Percentiles rank a stretch among this genome's conserved stretches.
Conservation (phyloP, 2,797 vertebrate species). For the Semaprochilodus insignis region DNA sequence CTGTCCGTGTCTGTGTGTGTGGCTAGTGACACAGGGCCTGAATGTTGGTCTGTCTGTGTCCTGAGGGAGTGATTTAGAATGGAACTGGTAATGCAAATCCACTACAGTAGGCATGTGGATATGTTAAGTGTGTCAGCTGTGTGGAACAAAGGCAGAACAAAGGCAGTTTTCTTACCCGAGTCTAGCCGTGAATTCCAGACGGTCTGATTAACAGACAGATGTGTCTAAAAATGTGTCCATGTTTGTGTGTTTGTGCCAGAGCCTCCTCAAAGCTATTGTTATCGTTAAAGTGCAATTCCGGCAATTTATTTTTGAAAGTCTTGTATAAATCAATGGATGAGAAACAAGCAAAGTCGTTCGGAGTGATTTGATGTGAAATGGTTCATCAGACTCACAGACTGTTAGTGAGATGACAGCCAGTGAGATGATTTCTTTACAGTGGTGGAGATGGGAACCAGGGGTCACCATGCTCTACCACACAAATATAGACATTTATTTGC, state of each 20-base stretch:
- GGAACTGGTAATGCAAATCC: background rate
- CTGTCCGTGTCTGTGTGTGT: conserved; percentile 33
- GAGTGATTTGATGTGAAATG: too few relatives aligned
- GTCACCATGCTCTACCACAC: too few relatives aligned
- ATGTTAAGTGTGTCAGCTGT: conserved; percentile 11
- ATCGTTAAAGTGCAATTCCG: background rate
- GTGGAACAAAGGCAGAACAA: background rate
- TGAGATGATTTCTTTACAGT: too few relatives aligned
- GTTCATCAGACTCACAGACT: too few relatives aligned
- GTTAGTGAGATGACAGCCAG: too few relatives aligned
- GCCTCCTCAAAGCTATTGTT: too few relatives aligned
- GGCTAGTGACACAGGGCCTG: background rate
- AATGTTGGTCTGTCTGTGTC: conserved; percentile 13
- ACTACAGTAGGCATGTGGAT: background rate
- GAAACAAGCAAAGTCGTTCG: too few relatives aligned
- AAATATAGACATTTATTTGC: too few relatives aligned
- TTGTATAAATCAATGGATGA: too few relatives aligned
- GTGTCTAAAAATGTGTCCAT: background rate
- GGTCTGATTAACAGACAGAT: background rate
- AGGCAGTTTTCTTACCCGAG: background rate
- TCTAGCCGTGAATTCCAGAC: conserved; percentile 3
- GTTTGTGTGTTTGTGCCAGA: background rate
- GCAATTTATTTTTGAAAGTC: too few relatives aligned
- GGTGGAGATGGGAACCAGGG: too few relatives aligned
- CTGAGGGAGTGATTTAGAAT: conserved; percentile 6